A percentile compares a stretch with the other conserved stretches of the same genome.
phyloP scores from a whole-genome alignment of 64 coral and sea anemone genomes.

The Porites lutea region DNA sequence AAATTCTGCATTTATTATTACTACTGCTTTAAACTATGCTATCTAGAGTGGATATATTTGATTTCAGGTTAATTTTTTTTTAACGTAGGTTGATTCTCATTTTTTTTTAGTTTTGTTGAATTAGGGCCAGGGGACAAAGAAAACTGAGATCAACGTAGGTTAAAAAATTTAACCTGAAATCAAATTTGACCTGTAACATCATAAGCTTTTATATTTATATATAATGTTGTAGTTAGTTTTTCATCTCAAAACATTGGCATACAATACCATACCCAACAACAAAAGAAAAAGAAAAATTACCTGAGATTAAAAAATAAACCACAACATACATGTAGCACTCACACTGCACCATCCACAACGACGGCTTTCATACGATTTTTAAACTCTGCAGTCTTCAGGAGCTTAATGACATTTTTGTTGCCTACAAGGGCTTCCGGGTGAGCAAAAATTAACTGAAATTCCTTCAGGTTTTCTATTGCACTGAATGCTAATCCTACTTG shows the following conservation, averaged over 20 bases:
- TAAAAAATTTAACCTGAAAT: slow-evolving; percentile 11
- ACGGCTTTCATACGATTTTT: neutral
- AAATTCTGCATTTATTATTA: slow-evolving; percentile 21
- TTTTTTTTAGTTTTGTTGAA: neutral
- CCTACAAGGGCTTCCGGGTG: slow-evolving; percentile 36
- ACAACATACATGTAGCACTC: neutral
- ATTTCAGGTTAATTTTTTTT: slow-evolving; percentile 19
- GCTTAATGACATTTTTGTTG: slow-evolving; percentile 25
- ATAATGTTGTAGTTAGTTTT: neutral
- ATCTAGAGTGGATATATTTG: neutral
- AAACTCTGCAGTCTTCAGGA: slow-evolving; percentile 1
- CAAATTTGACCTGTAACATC: slow-evolving; percentile 20
- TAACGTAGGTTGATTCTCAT: neutral
- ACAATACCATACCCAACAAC: neutral
- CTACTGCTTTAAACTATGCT: slow-evolving; percentile 2
- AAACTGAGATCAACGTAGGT: no score
- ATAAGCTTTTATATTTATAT: slow-evolving; percentile 23
- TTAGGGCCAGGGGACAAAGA: neutral
- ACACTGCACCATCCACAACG: slow-evolving; percentile 49
- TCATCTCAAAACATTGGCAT: slow-evolving; percentile 11
- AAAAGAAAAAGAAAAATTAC: no score
- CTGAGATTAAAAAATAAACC: no score
- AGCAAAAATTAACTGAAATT: slow-evolving; percentile 13
- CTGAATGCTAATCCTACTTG: neutral
- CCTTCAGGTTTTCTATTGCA: neutral